Base-by-base conservation (phyloP, 1,140 invertebrate species). In the Drosophila lacertosa region DNA sequence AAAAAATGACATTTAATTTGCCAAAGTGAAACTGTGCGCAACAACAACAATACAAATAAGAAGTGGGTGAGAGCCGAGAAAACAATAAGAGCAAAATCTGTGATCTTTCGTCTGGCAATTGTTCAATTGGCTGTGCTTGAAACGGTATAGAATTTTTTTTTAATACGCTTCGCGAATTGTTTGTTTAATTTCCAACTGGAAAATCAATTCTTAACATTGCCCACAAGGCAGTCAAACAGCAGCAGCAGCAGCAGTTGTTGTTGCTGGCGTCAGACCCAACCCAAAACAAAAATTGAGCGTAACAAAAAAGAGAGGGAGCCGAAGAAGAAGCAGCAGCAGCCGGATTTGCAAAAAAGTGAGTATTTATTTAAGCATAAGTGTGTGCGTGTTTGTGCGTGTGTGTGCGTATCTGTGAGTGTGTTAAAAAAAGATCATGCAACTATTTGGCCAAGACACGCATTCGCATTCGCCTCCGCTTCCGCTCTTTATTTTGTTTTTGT, bases 121-220 rank as follows among this genome's bases (percentile, higher is more conserved):
- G 82, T 88, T 86, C 82, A 84, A 84, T 84, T 84, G 81, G 81
- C 73, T 86, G 81, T 81, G 82, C 73, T 81, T 72, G 54, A 70
- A 86, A 78, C 67, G 64, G 65, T 57, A 82, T 74, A 82, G 74
- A 77, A 75, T 82, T 77, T 77, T 77, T 77, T 75, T 80, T 74
- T 55, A 77, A 66, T 60, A 75, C 53, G 65, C 50, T 54, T 75
- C 63, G 59, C 58, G 45, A 82, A 64, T 65, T 69, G 74, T 75
- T 89, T 75, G 55, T 67, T 69, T 53, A 65, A 71, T 62, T 55
- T 58, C 60, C 74, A 69, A 60, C 74, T 88, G 83, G 71, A 88
- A 88, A 88, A 88, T 88, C 83, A 88, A 88, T 88, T 88, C 64
- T 66, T 71, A 51, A 71, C 63, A 58, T 69, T 76, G 81, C 66